Percentiles rank a stretch among this genome's conserved stretches.
These are phyloP conservation scores for Tyto alba DNA, from an alignment of 2,113 vertebrate genomes.

Conservation along the genomic window DNA sequence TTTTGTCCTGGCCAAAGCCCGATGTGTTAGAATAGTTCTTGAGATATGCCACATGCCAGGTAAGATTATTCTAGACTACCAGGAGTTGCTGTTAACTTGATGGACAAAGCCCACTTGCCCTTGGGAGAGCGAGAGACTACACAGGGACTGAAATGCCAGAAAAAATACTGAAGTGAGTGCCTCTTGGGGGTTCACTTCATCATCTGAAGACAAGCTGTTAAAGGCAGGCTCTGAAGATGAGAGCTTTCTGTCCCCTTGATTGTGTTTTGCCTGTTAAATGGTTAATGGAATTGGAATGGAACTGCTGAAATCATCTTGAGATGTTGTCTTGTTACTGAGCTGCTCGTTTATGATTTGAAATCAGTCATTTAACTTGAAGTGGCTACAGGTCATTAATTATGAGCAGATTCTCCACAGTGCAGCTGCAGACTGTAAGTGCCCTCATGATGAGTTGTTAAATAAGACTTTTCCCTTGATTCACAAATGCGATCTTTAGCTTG, in stretches of 20 bases:
- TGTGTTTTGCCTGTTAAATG: not conserved
- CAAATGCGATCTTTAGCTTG: not conserved
- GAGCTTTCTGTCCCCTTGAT: not conserved
- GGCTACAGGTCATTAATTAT: not conserved
- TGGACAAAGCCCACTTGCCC: not conserved
- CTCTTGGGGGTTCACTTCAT: not conserved
- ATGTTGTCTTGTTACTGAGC: not conserved
- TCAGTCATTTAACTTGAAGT: not conserved
- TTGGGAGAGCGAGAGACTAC: not conserved
- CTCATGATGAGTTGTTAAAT: not conserved
- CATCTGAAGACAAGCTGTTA: not conserved
- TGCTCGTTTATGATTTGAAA: conserved; percentile 14
- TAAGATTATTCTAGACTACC: not conserved
- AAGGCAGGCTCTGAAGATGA: not conserved
- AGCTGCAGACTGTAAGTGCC: not conserved
- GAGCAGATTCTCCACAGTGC: not conserved
- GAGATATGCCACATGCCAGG: not conserved
- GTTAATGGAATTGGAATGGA: not conserved
- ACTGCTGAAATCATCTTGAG: not conserved
- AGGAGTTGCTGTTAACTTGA: not conserved
- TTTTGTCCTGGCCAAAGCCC: not conserved
- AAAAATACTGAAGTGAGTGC: not conserved
- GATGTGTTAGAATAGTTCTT: not conserved
- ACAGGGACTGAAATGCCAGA: not conserved
- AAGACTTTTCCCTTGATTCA: not conserved